Evolutionary conservation across 2,797 vertebrate genomes (phyloP), one percentile per base, ranked within the genome.

Genomic region (Danio choprae): DNA sequence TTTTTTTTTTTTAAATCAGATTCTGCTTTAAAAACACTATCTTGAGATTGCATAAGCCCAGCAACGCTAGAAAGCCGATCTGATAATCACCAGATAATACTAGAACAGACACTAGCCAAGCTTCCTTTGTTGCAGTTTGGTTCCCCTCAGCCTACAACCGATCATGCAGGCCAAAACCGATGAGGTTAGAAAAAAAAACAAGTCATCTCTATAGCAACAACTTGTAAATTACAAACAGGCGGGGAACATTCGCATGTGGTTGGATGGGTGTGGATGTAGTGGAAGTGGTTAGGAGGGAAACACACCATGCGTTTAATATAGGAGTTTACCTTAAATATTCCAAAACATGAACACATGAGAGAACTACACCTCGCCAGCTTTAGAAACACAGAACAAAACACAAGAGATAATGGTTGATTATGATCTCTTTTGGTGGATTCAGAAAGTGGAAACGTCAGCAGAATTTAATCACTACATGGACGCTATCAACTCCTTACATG

Each of bases 311-410:
- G 36, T 82, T 77, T 75, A 74, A 77, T 50, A 55, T 51, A 73
- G 48, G 53, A 85, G 80, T 91, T 93, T 80, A 91, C 85, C 89
- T 93, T 88, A 81, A 91, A 82, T 63, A 90, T 89, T 82, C 84
- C 89, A 48, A 86, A 86, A 85, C 92, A 91, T 87, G 75, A 81
- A 84, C 77, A 86, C 77, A 89, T 69, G 83, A 90, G 75, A 80
- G 86, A 90, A 82, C 85, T 87, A 90, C 84, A 80, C 41, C 74
- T 79, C 44, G 76, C 87, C 82, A 85, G 84, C 86, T 84, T 82
- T 78, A 86, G 78, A 82, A 84, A 83, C 75, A 83, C 79, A 86
- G 22, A 87, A 84, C 69, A 84, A 69, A 86, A 70, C 43, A 79
- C n/a, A 86, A 84, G 73, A 85, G 56, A 73, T 53, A 83, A 81